Evolutionary conservation across 2,888 invertebrate genomes (phyloP), one percentile per base, ranked within the genome.

Genomic region (Allacma fusca): DNA sequence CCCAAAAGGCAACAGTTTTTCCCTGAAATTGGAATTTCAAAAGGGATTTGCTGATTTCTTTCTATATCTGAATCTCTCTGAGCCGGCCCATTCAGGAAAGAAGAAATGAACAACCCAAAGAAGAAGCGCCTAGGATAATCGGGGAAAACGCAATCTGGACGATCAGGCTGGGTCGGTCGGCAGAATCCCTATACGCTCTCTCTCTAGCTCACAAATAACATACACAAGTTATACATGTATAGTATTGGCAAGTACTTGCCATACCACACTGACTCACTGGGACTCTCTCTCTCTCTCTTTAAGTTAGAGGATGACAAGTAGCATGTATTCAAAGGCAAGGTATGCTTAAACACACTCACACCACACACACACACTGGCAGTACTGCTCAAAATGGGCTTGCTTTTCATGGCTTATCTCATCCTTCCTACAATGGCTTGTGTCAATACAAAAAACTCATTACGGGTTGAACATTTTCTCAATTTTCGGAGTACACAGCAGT

Each of bases 391-490:
- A 62, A 73, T 73, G 21, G 21, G 29, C 34, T 21, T 73, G 62
- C 34, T 59, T 34, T 34, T 62, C 62, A 29, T 29, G 23, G 62
- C 50, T 57, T 67, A 50, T 34, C 73, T 73, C 62, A 62, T 40
- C 62, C 59, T 75, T 57, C 9, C 75, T 70, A 70, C 76, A 76
- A 71, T 71, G 62, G 68, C 44, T 44, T 76, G 70, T 76, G 76
- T 76, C 70, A 76, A 76, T 76, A 76, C 76, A 76, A 76, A 76
- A 75, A 76, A 76, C 71, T 76, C 76, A 76, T 76, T 76, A 76
- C 71, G 64, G 70, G 62, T 71, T 67, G 43, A 59, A 71, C 65
- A 76, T 76, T 75, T 75, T 57, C 75, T 68, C 68, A 75, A 75
- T 75, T 75, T 69, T 69, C 62, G 43, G 40, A 44, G 65, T 44